A percentile compares a stretch with the other conserved stretches of the same genome.
Evolutionary conservation across 2,113 vertebrate genomes (phyloP).

Genomic region (Herpetotheres cachinnans): DNA sequence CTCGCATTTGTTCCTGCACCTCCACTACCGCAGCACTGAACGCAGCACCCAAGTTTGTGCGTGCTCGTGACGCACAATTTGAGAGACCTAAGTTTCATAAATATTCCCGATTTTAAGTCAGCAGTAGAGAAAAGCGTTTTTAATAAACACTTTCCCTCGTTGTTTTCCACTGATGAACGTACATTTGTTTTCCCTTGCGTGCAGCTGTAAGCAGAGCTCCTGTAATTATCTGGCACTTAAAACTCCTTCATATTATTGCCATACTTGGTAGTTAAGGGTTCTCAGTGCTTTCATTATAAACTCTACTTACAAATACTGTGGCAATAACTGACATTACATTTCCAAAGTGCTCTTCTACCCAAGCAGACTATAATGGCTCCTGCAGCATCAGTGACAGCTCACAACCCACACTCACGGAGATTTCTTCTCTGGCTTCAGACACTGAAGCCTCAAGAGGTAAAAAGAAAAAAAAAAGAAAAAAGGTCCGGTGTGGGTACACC

Average conservation of each 20-base stretch:
- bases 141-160: neutral
- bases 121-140: neutral
- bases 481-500: fast-evolving
- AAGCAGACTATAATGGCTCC: neutral
- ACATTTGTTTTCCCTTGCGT: fast-evolving
- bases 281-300: neutral
- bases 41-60: fast-evolving
- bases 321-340: neutral
- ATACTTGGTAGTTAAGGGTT: neutral
- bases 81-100: neutral
- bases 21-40: neutral
- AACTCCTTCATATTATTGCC: fast-evolving
- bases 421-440: neutral
- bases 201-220: neutral
- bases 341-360: neutral
- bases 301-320: neutral
- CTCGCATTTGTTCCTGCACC: neutral
- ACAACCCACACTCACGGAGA: neutral
- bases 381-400: neutral
- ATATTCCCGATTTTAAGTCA: neutral
- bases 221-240: neutral
- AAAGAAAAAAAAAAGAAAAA: fast-evolving
- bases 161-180: neutral
- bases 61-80: fast-evolving
- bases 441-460: neutral